Base-by-base conservation (phyloP, 2,888 invertebrate species). In the Torymus auratus region DNA sequence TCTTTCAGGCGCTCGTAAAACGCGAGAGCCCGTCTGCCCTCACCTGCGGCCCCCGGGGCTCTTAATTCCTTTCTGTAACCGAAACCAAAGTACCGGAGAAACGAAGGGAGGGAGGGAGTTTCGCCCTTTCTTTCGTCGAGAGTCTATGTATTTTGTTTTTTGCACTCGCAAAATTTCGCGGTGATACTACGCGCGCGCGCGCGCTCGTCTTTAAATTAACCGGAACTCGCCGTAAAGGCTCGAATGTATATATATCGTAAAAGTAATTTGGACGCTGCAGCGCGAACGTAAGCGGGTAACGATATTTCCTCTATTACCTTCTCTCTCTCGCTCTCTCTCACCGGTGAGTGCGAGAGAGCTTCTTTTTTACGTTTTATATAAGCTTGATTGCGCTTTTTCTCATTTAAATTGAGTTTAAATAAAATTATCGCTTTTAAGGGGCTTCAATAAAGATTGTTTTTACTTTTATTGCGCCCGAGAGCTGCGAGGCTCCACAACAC, bases 1-100 rank as follows among this genome's bases (percentile, higher is more conserved):
- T 41, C 41, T 88, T 87, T 88, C 86, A 87, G 10, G 65, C 50
- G 67, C 62, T 69, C 72, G 71, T 77, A 72, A 75, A 69, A 74
- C 64, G 41, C 7, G 58, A 12, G 41, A n/a, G 14, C 65, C n/a
- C n/a, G 15, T 60, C 60, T 15, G 11, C 68, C 17, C 68, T 79
- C 73, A 69, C 79, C 73, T 74, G 69, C 78, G 68, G 15, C 69
- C 64, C 69, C 23, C 12, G n/a, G 23, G 15, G 60, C 74, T 64
- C 74, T 81, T 78, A 78, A 82, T 82, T 82, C 82, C 68, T 73
- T 79, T 79, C 72, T 69, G 67, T 67, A 76, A 72, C 78, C 69
- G 79, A 79, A 81, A 74, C 74, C 81, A 70, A 81, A 76, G 80
- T 68, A 56, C 80, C 41, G 41, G 7, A 41, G 41, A 41, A 41